Evolutionary conservation across 2,888 invertebrate genomes (phyloP), one percentile per base, ranked within the genome.

Genomic region (Phyto melanocephala): DNA sequence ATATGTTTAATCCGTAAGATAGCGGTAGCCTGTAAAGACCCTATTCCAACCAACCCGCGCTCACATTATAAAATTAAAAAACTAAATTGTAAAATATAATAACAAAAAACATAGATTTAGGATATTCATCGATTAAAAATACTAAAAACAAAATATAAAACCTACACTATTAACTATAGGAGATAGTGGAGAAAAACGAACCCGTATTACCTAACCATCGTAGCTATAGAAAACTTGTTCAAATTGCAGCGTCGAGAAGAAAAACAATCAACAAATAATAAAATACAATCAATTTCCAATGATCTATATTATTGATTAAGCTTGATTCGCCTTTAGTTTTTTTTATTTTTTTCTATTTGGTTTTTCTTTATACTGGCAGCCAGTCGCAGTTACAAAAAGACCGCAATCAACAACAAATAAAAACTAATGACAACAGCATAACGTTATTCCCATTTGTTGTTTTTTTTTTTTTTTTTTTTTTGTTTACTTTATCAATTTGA

Each of bases 231-330:
- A 78, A 71, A 72, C 72, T 79, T 58, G 65, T 65, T 35, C 15
- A 22, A 33, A 63, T 45, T 11, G 56, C 28, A 56, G 63, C 45
- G 47, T 24, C 77, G 56, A 20, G 28, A 13, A n/a, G 3, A 42
- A 58, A 68, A 60, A 54, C 11, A 47, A 40, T 54, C 65, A 67
- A 52, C 37, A 37, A 67, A 58, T 42, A 80, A 75, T 24, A 74
- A 80, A 83, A 71, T 52, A n/a, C 71, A 71, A 75, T 72, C 63
- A 84, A 83, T 52, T 71, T 65, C 63, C 11, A 74, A 50, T 71
- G 68, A 67, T 45, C 77, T 75, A 79, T 81, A 81, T 83, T 82
- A 77, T 83, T 85, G 81, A 74, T 74, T 58, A 56, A 70, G 70
- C 68, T 47, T 35, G 63, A 54, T 58, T 56, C 37, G 45, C 11